Evolutionary conservation across 1,140 invertebrate genomes (phyloP).

Genomic region (Colletes latitarsis): DNA sequence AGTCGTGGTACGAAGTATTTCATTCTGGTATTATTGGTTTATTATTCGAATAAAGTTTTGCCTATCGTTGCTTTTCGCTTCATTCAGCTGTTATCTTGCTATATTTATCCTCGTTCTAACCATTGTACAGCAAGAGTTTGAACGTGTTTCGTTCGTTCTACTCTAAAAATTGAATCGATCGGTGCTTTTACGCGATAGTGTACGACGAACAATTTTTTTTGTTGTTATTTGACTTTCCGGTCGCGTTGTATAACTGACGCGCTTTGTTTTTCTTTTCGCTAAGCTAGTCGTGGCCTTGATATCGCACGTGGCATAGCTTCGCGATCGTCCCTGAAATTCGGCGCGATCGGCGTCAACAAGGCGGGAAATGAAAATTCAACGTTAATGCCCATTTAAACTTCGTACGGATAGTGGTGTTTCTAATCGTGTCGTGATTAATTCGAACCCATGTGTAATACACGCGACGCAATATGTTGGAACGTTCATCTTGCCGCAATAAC

Average conservation of each 20-base stretch:
- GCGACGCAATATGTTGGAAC: background rate
- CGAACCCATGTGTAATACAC: background rate
- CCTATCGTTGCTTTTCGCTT: too few species aligned
- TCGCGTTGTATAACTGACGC: background rate
- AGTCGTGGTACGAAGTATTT: too few species aligned
- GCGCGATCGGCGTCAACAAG: conserved; percentile 18
- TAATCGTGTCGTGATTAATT: conserved; percentile 1
- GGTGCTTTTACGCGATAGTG: too few species aligned
- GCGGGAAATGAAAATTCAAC: conserved; percentile 48
- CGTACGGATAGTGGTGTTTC: background rate
- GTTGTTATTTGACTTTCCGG: background rate
- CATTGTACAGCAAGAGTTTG: too few species aligned
- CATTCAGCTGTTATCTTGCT: too few species aligned
- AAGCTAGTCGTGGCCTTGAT: conserved; percentile 40
- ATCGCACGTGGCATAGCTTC: conserved; percentile 43
- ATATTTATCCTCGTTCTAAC: too few species aligned
- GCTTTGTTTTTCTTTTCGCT: conserved; percentile 24
- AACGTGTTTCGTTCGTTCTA: background rate
- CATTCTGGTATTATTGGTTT: too few species aligned
- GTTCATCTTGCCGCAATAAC: background rate
- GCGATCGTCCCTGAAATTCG: conserved; percentile 45
- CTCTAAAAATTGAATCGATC: background rate
- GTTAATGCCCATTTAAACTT: conserved; percentile 20
- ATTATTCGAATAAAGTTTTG: too few species aligned
- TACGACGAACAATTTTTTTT: background rate